These are phyloP conservation scores for Crocallis elinguaria DNA, from an alignment of 2,888 invertebrate genomes.

Conservation along the genomic window DNA sequence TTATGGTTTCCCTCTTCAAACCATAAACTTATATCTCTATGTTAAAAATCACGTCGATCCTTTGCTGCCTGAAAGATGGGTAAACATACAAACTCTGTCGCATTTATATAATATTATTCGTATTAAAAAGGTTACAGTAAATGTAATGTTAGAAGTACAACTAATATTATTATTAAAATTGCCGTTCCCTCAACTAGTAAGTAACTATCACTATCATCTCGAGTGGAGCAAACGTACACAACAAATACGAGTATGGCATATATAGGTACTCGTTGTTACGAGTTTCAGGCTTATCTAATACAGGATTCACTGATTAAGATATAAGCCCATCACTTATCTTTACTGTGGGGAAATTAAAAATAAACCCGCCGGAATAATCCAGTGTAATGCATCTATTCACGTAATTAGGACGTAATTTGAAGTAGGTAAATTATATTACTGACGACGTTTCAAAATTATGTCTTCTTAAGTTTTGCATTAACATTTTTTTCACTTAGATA, in stretches of 20 bases:
- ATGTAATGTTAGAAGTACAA: neutral
- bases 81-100: too few species aligned
- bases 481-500: too few species aligned
- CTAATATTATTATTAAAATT: neutral
- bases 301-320: constrained; percentile 8
- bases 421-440: too few species aligned
- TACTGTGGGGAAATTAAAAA: neutral
- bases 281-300: constrained; percentile 34
- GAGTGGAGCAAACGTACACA: constrained; percentile 19
- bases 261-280: constrained; percentile 6
- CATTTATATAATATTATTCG: too few species aligned
- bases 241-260: constrained; percentile 17
- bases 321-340: constrained; percentile 6
- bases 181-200: neutral
- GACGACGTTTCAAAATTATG: too few species aligned
- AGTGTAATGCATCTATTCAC: neutral
- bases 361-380: neutral
- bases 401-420: too few species aligned
- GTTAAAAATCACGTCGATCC: too few species aligned
- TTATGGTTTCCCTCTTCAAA: too few species aligned
- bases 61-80: too few species aligned
- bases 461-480: too few species aligned
- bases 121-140: too few species aligned
- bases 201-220: constrained; percentile 9
- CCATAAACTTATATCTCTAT: too few species aligned